Percentiles rank a stretch among this genome's conserved stretches.
These are phyloP conservation scores for Desmodus rotundus DNA, from an alignment of 2,113 vertebrate genomes.

Conservation along the genomic window DNA sequence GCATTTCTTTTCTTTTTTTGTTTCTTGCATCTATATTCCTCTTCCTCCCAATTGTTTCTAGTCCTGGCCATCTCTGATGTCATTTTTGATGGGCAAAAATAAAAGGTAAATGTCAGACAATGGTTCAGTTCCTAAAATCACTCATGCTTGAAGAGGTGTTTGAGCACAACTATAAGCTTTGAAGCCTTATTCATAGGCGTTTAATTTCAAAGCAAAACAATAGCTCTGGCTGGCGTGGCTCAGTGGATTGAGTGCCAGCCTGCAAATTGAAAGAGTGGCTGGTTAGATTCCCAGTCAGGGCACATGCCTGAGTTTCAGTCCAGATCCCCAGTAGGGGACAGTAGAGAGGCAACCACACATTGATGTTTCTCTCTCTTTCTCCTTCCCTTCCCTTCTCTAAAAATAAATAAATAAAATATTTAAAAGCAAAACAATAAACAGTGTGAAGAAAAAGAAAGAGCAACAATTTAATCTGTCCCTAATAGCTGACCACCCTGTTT, in stretches of 20 bases:
- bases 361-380: too few species aligned
- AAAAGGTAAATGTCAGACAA: constrained; percentile 6
- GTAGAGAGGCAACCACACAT: too few species aligned
- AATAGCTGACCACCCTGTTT: neutral
- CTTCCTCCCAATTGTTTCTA: neutral
- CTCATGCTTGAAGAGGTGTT: neutral
- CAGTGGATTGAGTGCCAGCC: too few species aligned
- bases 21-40: neutral
- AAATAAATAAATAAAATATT: neutral
- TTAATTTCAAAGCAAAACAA: constrained; percentile 30
- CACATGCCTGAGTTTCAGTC: too few species aligned
- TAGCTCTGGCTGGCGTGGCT: too few species aligned
- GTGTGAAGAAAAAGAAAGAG: neutral
- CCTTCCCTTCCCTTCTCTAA: too few species aligned
- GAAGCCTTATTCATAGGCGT: neutral
- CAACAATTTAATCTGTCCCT: constrained; percentile 47
- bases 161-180: neutral
- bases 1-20: neutral
- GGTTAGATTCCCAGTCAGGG: too few species aligned
- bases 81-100: neutral
- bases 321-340: too few species aligned
- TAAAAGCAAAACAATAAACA: constrained; percentile 15
- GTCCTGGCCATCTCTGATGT: neutral
- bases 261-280: too few species aligned
- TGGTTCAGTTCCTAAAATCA: neutral